Evolutionary conservation across 2,797 vertebrate genomes (phyloP).

Genomic region (Eptatretus atami): DNA sequence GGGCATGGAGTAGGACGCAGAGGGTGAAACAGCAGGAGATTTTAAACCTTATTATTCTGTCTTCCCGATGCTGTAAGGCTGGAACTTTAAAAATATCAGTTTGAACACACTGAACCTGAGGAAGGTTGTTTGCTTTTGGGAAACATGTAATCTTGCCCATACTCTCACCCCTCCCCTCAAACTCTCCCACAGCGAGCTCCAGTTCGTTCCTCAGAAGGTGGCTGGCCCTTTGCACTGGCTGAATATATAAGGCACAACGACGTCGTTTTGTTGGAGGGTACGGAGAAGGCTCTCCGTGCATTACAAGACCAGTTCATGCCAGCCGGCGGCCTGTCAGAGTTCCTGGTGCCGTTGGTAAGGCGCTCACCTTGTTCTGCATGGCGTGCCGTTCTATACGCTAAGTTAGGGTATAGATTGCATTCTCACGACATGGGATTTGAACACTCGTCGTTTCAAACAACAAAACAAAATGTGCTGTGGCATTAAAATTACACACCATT

Average conservation of each 20-base stretch:
- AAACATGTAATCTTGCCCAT: not conserved
- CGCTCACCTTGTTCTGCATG: not conserved
- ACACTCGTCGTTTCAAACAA: too few species aligned
- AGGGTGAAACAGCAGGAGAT: too few species aligned
- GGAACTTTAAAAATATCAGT: too few species aligned
- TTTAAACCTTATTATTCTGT: too few species aligned
- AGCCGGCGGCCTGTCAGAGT: conserved; percentile 66
- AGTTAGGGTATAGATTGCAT: too few species aligned
- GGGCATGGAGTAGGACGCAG: too few species aligned
- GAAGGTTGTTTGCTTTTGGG: too few species aligned
- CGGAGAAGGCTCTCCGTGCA: conserved; percentile 57
- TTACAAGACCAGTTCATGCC: conserved; percentile 99
- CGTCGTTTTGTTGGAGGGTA: conserved; percentile 90
- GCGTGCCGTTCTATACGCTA: too few species aligned
- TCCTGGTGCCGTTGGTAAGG: conserved; percentile 63
- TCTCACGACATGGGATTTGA: too few species aligned
- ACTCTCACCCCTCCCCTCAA: not conserved
- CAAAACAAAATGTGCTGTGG: too few species aligned
- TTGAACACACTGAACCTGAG: too few species aligned
- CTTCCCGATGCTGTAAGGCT: too few species aligned
- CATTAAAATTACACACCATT: not conserved
- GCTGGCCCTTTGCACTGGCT: conserved; percentile 95
- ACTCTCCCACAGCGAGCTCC: conserved; percentile 35
- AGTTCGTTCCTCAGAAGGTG: conserved; percentile 91
- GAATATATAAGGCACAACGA: conserved; percentile 89